Evolutionary conservation across 1,140 invertebrate species (phyloP).

Genomic region (Eueides isabella): DNA sequence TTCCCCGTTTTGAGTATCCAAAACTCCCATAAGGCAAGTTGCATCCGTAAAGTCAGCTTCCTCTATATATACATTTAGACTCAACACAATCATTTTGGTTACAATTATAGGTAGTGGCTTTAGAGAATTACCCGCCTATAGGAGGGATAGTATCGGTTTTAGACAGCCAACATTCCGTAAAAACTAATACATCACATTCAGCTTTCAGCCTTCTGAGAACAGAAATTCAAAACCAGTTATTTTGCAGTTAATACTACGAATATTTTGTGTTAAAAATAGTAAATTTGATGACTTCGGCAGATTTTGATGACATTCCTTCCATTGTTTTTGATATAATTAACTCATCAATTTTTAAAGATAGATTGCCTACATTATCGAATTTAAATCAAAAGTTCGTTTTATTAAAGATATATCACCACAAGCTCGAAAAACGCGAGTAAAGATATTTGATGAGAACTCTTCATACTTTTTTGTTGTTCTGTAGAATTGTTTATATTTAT

Average conservation of each 20-base stretch:
- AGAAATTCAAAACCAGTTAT: conserved; percentile 2
- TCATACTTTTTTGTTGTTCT: neutral
- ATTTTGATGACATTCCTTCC: too few species aligned
- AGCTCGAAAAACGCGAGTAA: neutral
- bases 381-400: too few species aligned
- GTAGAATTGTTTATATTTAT: too few species aligned
- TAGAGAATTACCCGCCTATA: neutral
- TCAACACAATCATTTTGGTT: conserved; percentile 7
- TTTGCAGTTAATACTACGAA: conserved; percentile 6
- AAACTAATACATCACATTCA: too few species aligned
- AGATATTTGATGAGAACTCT: neutral
- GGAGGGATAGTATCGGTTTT: neutral
- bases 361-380: too few species aligned
- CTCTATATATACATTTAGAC: too few species aligned
- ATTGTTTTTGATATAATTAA: too few species aligned
- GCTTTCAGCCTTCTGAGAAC: neutral
- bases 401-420: neutral
- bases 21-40: too few species aligned
- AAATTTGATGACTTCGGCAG: neutral
- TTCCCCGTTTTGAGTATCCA: too few species aligned
- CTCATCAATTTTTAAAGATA: too few species aligned
- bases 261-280: neutral
- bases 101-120: neutral
- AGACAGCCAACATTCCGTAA: conserved; percentile 10
- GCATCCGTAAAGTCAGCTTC: too few species aligned